These are phyloP conservation scores for Coracopsis vasa DNA, from an alignment of 2,113 vertebrate genomes.

Conservation along the genomic window DNA sequence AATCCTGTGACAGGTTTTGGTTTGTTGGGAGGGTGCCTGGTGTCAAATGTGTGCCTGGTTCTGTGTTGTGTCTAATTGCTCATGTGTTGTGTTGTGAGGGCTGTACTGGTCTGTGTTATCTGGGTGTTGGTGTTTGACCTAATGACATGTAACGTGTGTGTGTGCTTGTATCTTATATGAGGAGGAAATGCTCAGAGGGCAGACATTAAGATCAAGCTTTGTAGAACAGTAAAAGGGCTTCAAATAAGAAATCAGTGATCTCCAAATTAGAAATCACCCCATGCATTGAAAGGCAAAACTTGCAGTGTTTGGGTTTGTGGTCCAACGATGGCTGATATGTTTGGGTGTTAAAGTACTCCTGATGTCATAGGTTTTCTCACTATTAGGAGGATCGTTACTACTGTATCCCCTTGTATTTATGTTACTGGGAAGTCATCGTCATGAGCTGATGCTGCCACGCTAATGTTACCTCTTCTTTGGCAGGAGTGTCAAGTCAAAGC, in stretches of 20 bases:
- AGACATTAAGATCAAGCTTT: neutral
- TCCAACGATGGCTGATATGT: fast-evolving
- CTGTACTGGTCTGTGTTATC: neutral
- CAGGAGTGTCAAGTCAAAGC: slow-evolving; percentile 93
- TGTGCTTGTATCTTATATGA: neutral
- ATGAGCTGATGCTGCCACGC: neutral
- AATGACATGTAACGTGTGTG: fast-evolving
- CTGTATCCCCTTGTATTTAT: neutral
- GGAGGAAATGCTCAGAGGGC: neutral
- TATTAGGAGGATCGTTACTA: neutral
- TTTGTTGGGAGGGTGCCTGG: neutral
- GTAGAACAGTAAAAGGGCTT: neutral
- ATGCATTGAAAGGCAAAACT: neutral
- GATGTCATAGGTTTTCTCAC: neutral
- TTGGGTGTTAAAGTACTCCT: neutral
- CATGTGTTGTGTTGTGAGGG: neutral
- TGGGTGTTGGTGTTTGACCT: neutral
- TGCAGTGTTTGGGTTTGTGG: neutral
- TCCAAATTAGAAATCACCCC: neutral
- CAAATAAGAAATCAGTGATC: neutral
- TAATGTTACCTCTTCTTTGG: slow-evolving; percentile 16
- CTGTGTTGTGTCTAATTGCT: neutral
- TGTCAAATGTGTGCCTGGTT: neutral
- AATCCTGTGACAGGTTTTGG: neutral
- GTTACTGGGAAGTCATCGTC: neutral